Conservation (phyloP, 2,888 invertebrate species). For the Serripes groenlandicus region DNA sequence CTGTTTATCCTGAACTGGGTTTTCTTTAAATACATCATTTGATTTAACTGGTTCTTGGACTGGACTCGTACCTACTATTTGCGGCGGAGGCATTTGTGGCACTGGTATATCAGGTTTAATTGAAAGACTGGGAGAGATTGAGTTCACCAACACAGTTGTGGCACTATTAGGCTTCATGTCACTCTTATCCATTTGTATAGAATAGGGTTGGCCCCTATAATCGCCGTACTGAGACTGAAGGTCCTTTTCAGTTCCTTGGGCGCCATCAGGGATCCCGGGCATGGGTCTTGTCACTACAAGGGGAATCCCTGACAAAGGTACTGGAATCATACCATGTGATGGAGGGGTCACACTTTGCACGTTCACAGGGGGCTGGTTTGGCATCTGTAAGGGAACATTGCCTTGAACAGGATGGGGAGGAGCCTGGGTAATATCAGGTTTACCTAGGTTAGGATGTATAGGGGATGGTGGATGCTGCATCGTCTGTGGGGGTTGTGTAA, state of each 20-base stretch:
- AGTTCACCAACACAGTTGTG: constrained; percentile 11
- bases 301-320: neutral
- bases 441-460: neutral
- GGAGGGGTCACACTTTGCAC: neutral
- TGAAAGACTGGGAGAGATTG: constrained; percentile 56
- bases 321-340: constrained; percentile 8
- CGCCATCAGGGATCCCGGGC: neutral
- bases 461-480: constrained; percentile 2
- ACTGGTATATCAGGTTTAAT: constrained; percentile 16
- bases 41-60: neutral
- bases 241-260: neutral
- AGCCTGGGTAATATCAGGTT: neutral
- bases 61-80: neutral
- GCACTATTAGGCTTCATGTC: neutral
- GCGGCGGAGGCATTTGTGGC: constrained; percentile 1
- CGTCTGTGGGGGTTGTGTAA: constrained; percentile 1
- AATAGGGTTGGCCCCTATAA: neutral
- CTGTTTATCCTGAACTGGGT: neutral
- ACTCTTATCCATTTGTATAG: neutral
- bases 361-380: neutral
- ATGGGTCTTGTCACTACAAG: neutral
- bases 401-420: neutral
- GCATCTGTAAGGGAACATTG: neutral
- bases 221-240: constrained; percentile 14
- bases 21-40: neutral